phyloP scores from a whole-genome alignment of 2,888 invertebrate genomes.

The Andrena minutula region DNA sequence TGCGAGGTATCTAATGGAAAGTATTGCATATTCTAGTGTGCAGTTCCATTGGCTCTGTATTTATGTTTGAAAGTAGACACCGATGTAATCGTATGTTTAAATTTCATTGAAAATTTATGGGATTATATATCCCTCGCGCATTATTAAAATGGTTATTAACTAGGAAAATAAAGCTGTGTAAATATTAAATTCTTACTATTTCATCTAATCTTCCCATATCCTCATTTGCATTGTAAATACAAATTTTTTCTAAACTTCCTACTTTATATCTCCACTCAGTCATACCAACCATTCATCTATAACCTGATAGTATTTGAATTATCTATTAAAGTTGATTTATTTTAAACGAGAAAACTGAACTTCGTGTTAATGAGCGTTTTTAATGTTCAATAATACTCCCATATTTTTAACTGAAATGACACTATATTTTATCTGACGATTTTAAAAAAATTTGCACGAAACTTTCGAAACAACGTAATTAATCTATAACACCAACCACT shows the following conservation, averaged over 20 bases:
- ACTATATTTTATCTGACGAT: neutral
- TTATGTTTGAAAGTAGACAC: neutral
- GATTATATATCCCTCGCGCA: neutral
- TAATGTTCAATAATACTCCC: neutral
- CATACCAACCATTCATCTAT: no score
- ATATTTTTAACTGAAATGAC: neutral
- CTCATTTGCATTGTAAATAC: no score
- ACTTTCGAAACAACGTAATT: neutral
- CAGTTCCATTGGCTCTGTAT: neutral
- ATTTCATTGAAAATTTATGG: neutral
- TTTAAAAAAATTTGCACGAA: neutral
- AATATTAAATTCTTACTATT: no score
- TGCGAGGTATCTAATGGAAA: slow-evolving; percentile 28
- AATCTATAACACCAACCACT: neutral
- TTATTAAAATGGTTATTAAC: neutral
- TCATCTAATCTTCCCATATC: no score
- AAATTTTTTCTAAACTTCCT: no score
- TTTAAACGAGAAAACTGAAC: no score
- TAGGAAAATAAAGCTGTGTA: neutral
- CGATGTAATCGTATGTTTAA: neutral
- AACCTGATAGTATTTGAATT: no score
- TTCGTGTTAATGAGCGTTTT: no score
- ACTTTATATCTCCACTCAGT: no score
- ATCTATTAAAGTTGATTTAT: no score
- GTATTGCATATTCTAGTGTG: slow-evolving; percentile 12